phyloP scores from a whole-genome alignment of 2,113 vertebrate species.

The Enhydra lutris region DNA sequence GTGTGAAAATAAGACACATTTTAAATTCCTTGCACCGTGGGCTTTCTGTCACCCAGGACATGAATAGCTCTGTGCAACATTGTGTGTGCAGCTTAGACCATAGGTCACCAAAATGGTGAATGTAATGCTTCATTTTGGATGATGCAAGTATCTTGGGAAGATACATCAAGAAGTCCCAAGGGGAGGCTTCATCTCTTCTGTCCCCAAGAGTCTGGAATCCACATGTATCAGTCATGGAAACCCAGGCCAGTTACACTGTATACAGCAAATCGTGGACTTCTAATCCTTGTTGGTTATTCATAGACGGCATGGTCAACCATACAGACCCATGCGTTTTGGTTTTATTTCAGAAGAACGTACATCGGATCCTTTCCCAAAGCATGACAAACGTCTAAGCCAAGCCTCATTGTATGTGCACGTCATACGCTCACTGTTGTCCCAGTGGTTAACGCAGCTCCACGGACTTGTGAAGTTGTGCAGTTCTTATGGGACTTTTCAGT shows the following conservation, averaged over 20 bases:
- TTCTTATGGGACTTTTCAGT: not conserved
- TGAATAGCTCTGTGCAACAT: not conserved
- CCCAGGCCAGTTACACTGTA: not conserved
- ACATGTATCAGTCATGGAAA: not conserved
- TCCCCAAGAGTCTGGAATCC: not conserved
- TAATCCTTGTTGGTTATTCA: not conserved
- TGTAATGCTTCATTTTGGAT: not conserved
- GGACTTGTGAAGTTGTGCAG: not conserved
- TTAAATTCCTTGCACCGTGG: not conserved
- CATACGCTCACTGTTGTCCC: rapidly evolving
- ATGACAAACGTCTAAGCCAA: not conserved
- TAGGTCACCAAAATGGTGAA: not conserved
- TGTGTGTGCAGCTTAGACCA: too few species aligned
- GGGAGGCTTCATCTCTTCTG: not conserved
- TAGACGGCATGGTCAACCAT: not conserved
- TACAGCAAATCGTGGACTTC: not conserved
- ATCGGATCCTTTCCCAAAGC: not conserved
- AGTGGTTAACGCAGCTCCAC: too few species aligned
- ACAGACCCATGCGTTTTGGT: not conserved
- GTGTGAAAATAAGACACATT: not conserved
- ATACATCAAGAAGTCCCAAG: rapidly evolving
- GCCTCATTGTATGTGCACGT: too few species aligned
- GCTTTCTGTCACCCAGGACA: not conserved
- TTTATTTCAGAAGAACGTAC: not conserved
- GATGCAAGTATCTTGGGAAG: not conserved